phyloP scores from a whole-genome alignment of 2,113 vertebrate genomes.

The Malurus alboscapulatus region DNA sequence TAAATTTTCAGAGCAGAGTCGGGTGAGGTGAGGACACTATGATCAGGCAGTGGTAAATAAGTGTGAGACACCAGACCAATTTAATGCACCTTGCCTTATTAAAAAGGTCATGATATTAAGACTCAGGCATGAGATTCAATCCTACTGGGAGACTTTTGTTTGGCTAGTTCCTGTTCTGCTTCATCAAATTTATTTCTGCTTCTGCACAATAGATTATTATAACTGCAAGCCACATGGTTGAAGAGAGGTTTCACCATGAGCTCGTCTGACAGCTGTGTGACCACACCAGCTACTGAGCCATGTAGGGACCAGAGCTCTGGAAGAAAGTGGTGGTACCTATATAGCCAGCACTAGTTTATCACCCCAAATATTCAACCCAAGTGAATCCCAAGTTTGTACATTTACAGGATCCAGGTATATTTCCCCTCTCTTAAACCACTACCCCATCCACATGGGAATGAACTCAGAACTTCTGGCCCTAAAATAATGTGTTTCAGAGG shows the following conservation, averaged over 20 bases:
- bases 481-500: background rate
- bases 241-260: background rate
- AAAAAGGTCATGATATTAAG: background rate
- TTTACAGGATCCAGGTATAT: background rate
- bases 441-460: fast-evolving
- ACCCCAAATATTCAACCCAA: background rate
- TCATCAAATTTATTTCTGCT: background rate
- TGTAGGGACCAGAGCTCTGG: background rate
- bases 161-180: background rate
- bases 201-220: background rate
- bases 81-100: background rate
- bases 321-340: background rate
- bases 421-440: background rate
- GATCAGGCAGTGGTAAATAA: background rate
- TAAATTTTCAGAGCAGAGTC: background rate
- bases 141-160: background rate
- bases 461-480: background rate
- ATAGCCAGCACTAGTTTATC: background rate
- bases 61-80: background rate
- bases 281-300: background rate
- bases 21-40: background rate
- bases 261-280: background rate
- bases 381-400: background rate
- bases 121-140: background rate
- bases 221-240: background rate